Conservation (phyloP, 2,113 vertebrate genomes). For the Syrrhaptes paradoxus region DNA sequence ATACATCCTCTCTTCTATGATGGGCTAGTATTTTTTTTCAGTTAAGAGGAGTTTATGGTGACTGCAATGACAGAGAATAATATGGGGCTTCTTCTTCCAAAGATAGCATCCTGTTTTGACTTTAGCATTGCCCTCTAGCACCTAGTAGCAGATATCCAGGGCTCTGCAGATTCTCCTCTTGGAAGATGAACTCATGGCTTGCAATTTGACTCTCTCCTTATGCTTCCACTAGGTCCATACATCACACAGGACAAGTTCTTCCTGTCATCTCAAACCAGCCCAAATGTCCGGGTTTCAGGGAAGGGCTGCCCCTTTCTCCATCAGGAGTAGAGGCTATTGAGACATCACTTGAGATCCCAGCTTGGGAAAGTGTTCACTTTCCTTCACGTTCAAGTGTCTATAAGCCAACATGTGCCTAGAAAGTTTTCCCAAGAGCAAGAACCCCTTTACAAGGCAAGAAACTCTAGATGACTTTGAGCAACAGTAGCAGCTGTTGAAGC, state of each 20-base stretch:
- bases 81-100: neutral
- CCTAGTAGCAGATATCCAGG: neutral
- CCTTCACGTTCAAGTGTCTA: neutral
- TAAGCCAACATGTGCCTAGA: neutral
- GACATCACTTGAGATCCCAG: neutral
- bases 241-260: neutral
- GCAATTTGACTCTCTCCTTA: neutral
- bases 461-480: neutral
- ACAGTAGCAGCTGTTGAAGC: neutral
- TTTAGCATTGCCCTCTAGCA: neutral
- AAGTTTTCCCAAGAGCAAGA: neutral
- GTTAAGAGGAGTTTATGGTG: neutral
- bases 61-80: neutral
- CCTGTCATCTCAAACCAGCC: neutral
- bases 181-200: neutral
- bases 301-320: neutral
- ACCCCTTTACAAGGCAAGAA: neutral
- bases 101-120: neutral
- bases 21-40: neutral
- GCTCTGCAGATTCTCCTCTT: neutral
- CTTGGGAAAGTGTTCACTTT: neutral
- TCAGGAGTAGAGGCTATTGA: neutral
- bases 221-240: neutral
- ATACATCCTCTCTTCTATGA: neutral
- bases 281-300: neutral